Base-by-base conservation (phyloP, 1,140 invertebrate species). In the Drosophila tristis region DNA sequence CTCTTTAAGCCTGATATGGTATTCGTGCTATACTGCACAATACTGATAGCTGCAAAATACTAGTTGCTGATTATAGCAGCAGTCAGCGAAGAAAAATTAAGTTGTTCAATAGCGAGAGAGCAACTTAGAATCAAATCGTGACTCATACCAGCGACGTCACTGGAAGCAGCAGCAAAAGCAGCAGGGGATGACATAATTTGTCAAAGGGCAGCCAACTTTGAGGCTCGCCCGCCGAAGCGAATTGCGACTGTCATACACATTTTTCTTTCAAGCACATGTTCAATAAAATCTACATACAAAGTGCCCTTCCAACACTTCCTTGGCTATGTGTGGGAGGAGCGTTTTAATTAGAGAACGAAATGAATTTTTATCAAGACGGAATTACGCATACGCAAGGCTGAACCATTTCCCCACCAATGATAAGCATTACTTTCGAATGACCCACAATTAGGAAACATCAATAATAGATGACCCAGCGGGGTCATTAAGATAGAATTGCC, bases 111-210 rank as follows among this genome's bases (percentile, higher is more conserved):
- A 9, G 26, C 26, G 44, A 57, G 44, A 57, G 5, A 53, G 9
- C 20, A n/a, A 56, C 48, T 74, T 53, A 25, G 54, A 49, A 42
- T 42, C 53, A 47, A 58, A 26, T 59, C 47, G 64, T 82, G 59
- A 55, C 35, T 58, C 47, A 74, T 48, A 65, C 63, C 16, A 42
- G 39, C 42, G 56, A 47, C 60, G 71, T 53, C 60, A 67, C 71
- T 45, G 44, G n/a, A 4, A 35, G 31, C 31, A 11, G 9, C 3
- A 9, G 15, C 53, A 43, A n/a, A 48, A 71, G 44, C 62, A 76
- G 66, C 63, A 63, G 68, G 68, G 54, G 74, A 87, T 86, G 81
- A 87, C 81, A 81, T 86, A 87, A 78, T 81, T 65, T 78, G 47
- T 73, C 50, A 68, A 55, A 56, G 63, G 20, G 26, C 47, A 47